Evolutionary conservation across 2,113 vertebrate species (phyloP).

Genomic region (Vireo altiloquus): DNA sequence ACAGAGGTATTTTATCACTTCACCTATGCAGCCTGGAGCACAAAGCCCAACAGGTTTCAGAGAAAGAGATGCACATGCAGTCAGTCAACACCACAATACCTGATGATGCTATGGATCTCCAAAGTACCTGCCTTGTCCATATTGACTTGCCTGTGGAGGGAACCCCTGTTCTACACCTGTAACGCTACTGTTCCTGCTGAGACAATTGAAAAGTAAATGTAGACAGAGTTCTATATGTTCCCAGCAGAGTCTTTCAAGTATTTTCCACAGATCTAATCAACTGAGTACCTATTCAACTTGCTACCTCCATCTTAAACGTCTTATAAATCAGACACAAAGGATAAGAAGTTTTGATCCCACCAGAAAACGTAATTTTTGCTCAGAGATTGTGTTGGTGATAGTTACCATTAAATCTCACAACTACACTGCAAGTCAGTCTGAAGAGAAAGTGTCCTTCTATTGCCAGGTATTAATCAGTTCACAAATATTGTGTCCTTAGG

Average conservation of each 20-base stretch:
- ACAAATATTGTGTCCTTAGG: neutral
- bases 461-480: neutral
- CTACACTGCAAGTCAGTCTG: neutral
- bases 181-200: neutral
- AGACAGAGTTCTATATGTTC: neutral
- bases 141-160: neutral
- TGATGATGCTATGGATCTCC: fast-evolving
- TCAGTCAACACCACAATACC: neutral
- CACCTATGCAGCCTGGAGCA: neutral
- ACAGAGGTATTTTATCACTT: neutral
- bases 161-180: neutral
- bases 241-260: neutral
- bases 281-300: neutral
- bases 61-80: neutral
- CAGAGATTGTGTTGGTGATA: neutral
- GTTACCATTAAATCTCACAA: neutral
- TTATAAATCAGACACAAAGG: neutral
- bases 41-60: neutral
- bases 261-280: neutral
- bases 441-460: neutral
- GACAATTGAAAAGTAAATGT: neutral
- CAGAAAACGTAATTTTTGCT: neutral
- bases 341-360: neutral
- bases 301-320: neutral
- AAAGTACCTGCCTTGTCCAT: neutral